Percentiles rank a stretch among this genome's conserved stretches.
phyloP scores from a whole-genome alignment of 2,888 invertebrate genomes.

The Chrysomela aeneicollis region DNA sequence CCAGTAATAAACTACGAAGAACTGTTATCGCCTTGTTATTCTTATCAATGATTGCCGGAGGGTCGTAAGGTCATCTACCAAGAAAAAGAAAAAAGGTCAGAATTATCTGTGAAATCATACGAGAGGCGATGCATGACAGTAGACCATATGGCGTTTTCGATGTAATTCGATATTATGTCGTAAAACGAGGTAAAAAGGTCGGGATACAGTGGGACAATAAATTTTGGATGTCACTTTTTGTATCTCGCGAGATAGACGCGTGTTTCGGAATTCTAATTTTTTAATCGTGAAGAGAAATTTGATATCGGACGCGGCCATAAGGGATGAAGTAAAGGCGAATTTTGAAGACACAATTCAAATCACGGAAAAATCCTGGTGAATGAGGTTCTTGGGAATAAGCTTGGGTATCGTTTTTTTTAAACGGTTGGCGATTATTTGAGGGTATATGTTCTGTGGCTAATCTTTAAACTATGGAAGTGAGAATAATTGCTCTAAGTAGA shows the following conservation, averaged over 20 bases:
- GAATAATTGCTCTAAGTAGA: too few relatives aligned
- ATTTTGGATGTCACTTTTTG: conserved; percentile 16
- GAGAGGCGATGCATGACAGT: too few relatives aligned
- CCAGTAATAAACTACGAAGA: conserved; percentile 30
- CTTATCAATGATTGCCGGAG: conserved; percentile 27
- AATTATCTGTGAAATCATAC: neutral
- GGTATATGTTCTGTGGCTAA: too few relatives aligned
- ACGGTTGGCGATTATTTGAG: too few relatives aligned
- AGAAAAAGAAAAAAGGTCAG: conserved; percentile 16
- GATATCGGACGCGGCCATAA: neutral
- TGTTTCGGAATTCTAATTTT: conserved; percentile 15
- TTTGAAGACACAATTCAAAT: too few relatives aligned
- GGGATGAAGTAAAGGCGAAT: too few relatives aligned
- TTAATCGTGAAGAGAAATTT: neutral
- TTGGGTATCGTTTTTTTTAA: too few relatives aligned
- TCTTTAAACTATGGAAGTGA: too few relatives aligned
- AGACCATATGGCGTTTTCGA: conserved; percentile 24
- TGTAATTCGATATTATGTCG: conserved; percentile 21
- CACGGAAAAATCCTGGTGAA: too few relatives aligned
- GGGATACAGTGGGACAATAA: conserved; percentile 7
- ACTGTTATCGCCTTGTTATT: conserved; percentile 32
- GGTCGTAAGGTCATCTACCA: conserved; percentile 27
- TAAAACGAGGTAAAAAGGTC: conserved; percentile 6
- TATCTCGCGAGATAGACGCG: conserved; percentile 12
- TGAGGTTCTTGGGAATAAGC: too few relatives aligned